Percentiles rank a stretch among this genome's conserved stretches.
Evolutionary conservation across 2,888 invertebrate species (phyloP).

Genomic region (Agrochola circellaris): DNA sequence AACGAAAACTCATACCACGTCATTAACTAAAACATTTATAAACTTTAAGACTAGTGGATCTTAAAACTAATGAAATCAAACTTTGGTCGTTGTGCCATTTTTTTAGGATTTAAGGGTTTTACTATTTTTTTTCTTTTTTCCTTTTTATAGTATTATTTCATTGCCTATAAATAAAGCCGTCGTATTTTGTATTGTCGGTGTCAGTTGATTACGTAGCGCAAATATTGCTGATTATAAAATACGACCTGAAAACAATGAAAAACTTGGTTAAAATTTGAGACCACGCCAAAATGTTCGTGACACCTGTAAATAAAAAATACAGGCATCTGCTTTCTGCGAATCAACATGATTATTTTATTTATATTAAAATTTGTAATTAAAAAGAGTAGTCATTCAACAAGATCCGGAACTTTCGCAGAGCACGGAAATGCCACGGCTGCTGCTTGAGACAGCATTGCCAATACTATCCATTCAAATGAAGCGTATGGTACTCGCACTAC

Average conservation of each 20-base stretch:
- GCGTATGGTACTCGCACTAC: not conserved
- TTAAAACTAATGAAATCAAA: conserved; percentile 83
- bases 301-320: not conserved
- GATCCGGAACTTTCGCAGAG: not conserved
- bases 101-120: conserved; percentile 86
- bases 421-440: not conserved
- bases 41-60: conserved; percentile 81
- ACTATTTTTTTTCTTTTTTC: conserved; percentile 83
- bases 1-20: conserved; percentile 59
- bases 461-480: not conserved
- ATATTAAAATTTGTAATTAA: not conserved
- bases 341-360: not conserved
- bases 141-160: conserved; percentile 67
- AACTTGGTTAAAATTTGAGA: conserved; percentile 12
- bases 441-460: not conserved
- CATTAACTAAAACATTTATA: conserved; percentile 66
- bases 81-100: conserved; percentile 91
- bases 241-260: conserved; percentile 73
- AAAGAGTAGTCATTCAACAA: not conserved
- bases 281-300: conserved; percentile 1
- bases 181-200: conserved; percentile 87
- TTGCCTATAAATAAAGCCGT: conserved; percentile 74
- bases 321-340: not conserved
- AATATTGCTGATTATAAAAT: conserved; percentile 63
- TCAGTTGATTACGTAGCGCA: conserved; percentile 81